These are phyloP conservation scores for Scaptodrosophila lebanonensis DNA, from an alignment of 1,140 invertebrate genomes.

Conservation along the genomic window DNA sequence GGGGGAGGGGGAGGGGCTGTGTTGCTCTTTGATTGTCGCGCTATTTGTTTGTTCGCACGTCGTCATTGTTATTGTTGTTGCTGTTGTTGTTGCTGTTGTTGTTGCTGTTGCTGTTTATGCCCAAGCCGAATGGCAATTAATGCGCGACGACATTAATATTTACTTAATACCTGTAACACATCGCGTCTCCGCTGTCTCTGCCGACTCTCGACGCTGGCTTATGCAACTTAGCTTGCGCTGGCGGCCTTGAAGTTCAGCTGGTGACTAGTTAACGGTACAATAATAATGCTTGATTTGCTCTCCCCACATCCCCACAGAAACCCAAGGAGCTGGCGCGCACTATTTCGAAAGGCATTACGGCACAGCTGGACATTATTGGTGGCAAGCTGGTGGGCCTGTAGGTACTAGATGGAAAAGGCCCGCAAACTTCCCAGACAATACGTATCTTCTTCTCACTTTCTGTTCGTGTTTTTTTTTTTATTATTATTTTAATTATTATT, in stretches of 20 bases:
- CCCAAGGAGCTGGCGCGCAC: slow-evolving; percentile 78
- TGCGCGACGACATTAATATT: neutral
- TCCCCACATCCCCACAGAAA: slow-evolving; percentile 63
- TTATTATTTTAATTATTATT: slow-evolving; percentile 28
- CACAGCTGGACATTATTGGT: slow-evolving; percentile 79
- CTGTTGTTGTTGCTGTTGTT: slow-evolving; percentile 20
- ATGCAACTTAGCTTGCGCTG: no score
- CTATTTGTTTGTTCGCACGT: slow-evolving; percentile 25
- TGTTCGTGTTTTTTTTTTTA: slow-evolving; percentile 14
- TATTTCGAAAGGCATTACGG: slow-evolving; percentile 78
- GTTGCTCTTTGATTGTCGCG: neutral
- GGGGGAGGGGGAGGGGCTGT: neutral
- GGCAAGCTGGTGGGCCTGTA: slow-evolving; percentile 79
- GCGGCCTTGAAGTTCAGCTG: no score
- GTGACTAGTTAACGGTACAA: no score
- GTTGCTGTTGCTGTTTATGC: slow-evolving; percentile 3
- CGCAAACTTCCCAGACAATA: slow-evolving; percentile 3
- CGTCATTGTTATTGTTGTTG: slow-evolving; percentile 23
- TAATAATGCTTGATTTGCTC: neutral
- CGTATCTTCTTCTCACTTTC: slow-evolving; percentile 37
- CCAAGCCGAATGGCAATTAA: slow-evolving; percentile 18
- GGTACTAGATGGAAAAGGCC: neutral
- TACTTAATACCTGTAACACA: neutral
- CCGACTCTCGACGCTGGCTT: no score
- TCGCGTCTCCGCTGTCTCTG: no score